These are phyloP conservation scores for Tenthredo livida DNA, from an alignment of 2,888 invertebrate genomes.

Conservation along the genomic window DNA sequence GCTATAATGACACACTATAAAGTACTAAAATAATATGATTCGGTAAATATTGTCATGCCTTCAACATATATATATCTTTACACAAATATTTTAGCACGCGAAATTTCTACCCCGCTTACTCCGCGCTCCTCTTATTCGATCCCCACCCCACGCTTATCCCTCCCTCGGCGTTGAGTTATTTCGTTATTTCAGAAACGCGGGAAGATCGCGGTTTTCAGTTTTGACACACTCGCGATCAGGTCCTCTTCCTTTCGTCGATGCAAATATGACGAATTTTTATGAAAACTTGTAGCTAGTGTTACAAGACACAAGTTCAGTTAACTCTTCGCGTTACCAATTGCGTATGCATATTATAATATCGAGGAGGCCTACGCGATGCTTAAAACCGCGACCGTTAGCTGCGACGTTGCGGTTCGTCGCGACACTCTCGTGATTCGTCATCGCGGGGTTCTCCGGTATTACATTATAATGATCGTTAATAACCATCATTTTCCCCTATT, in stretches of 20 bases:
- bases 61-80: not conserved
- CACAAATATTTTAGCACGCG: not conserved
- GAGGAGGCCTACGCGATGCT: not conserved
- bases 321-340: not conserved
- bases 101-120: not conserved
- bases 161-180: not conserved
- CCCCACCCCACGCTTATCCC: not conserved
- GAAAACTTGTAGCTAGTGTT: not conserved
- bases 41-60: not conserved
- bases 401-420: constrained; percentile 6
- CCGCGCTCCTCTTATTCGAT: not conserved
- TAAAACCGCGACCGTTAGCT: not conserved
- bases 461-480: not conserved
- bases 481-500: not conserved
- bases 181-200: not conserved
- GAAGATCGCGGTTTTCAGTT: not conserved
- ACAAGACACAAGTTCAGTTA: not conserved
- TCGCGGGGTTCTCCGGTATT: constrained; percentile 12
- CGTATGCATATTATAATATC: not conserved
- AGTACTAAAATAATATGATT: not conserved
- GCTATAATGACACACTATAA: not conserved
- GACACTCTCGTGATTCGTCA: constrained; percentile 22
- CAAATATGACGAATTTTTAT: not conserved
- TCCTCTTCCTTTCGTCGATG: not conserved
- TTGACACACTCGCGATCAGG: not conserved